phyloP scores from a whole-genome alignment of 1,140 invertebrate species.

The Nebria ingens region DNA sequence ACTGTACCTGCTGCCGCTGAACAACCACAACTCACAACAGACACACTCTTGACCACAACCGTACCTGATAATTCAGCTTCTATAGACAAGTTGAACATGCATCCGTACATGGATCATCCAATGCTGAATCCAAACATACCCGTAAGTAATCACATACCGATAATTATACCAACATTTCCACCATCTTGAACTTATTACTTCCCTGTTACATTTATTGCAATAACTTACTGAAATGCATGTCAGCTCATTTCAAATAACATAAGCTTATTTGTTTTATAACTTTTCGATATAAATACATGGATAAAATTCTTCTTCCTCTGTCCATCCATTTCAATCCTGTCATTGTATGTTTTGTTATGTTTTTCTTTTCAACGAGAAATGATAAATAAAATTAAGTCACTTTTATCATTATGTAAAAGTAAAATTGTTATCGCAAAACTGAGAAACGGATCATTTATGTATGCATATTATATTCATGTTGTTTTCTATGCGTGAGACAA shows the following conservation, averaged over 20 bases:
- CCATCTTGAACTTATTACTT: constrained; percentile 15
- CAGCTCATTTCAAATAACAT: too few relatives aligned
- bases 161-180: constrained; percentile 33
- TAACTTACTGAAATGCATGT: too few relatives aligned
- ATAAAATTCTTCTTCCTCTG: too few relatives aligned
- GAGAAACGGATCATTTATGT: too few relatives aligned
- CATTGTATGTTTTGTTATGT: background rate
- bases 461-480: background rate
- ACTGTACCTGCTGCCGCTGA: constrained; percentile 22
- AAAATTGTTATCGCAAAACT: background rate
- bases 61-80: constrained; percentile 29
- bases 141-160: constrained; percentile 31
- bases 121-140: constrained; percentile 20
- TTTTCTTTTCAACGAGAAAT: too few relatives aligned
- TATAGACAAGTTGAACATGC: constrained; percentile 33
- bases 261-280: too few relatives aligned
- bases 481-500: background rate
- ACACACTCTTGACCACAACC: constrained; percentile 21
- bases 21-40: constrained; percentile 22
- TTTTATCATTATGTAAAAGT: constrained; percentile 6
- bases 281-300: too few relatives aligned
- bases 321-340: background rate
- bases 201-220: background rate
- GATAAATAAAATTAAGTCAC: constrained; percentile 1
- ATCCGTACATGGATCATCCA: constrained; percentile 23